These are phyloP conservation scores for Azemiops feae DNA, from an alignment of 2,113 vertebrate genomes.

Conservation along the genomic window DNA sequence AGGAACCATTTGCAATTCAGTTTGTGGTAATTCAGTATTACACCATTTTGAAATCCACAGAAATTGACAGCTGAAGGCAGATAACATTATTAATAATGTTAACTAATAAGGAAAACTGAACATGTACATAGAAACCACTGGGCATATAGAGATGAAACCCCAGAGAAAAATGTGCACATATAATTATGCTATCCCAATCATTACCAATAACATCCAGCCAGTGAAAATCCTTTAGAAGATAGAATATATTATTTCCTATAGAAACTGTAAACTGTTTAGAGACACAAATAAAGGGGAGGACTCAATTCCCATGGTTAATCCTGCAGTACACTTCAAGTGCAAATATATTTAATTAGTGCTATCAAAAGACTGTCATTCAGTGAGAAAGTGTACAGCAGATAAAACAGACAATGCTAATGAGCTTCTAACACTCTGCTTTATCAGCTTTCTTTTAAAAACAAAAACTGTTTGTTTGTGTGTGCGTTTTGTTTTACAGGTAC, in stretches of 20 bases:
- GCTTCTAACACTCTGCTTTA: constrained; percentile 12
- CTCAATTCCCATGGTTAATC: constrained; percentile 8
- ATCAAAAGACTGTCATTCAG: background rate
- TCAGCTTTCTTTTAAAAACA: constrained; percentile 16
- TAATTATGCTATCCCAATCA: background rate
- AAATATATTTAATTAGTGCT: background rate
- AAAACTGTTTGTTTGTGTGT: background rate
- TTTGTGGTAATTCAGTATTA: too few relatives aligned
- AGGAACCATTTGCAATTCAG: too few relatives aligned
- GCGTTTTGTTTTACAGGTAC: constrained; percentile 10
- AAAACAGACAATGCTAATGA: background rate
- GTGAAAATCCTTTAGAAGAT: background rate
- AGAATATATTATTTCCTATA: background rate
- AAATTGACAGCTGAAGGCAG: background rate
- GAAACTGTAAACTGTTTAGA: constrained; percentile 7
- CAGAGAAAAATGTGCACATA: background rate
- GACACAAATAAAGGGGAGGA: background rate
- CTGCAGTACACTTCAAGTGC: background rate
- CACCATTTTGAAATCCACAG: background rate
- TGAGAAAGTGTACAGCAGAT: background rate
- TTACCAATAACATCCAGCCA: background rate
- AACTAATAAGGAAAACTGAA: background rate
- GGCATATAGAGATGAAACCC: background rate
- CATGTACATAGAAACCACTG: background rate
- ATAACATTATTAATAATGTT: background rate